Evolutionary conservation across 2,113 vertebrate genomes (phyloP), one percentile per base, ranked within the genome.

Genomic region (Aegotheles bennettii): DNA sequence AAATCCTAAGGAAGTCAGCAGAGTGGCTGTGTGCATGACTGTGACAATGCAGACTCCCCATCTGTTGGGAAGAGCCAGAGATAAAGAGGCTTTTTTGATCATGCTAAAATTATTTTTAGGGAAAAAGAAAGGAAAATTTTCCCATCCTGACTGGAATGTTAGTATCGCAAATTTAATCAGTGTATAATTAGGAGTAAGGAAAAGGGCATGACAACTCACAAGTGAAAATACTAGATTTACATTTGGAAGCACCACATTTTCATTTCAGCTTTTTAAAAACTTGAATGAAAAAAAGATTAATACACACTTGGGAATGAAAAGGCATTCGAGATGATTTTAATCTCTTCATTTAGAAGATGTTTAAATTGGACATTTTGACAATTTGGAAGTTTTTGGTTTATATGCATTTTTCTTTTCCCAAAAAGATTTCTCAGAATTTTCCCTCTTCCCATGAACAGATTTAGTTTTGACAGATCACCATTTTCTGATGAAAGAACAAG

Each of bases 381-480:
- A 70, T 67, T 70, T 43, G 20, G 59, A 92, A 80, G 16, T n/a
- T 84, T 67, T 65, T 51, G 18, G 15, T 84, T 67, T 59, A 33
- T 36, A 23, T 1, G 1, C 3, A 2, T 40, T 73, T 92, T 67
- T 70, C 48, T 78, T 67, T 38, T 29, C 50, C 42, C 12, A 69
- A 9, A 75, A 91, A 76, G 43, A 23, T 35, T 71, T 82, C 19
- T 93, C 26, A 78, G 51, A 68, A 36, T 86, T 93, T 77, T 33
- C 79, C 33, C 28, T 88, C 60, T 77, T 73, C 47, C 75, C 17
- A 6, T 36, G 90, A 93, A 86, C 88, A 94, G 88, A 65, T 92
- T 96, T 94, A 53, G 45, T 92, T 97, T 93, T 95, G 94, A 93
- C 79, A 93, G 70, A 85, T 83, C 63, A 69, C 79, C 7, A 10